Evolutionary conservation across 2,113 vertebrate genomes (phyloP).

Genomic region (Glaucomys volans): DNA sequence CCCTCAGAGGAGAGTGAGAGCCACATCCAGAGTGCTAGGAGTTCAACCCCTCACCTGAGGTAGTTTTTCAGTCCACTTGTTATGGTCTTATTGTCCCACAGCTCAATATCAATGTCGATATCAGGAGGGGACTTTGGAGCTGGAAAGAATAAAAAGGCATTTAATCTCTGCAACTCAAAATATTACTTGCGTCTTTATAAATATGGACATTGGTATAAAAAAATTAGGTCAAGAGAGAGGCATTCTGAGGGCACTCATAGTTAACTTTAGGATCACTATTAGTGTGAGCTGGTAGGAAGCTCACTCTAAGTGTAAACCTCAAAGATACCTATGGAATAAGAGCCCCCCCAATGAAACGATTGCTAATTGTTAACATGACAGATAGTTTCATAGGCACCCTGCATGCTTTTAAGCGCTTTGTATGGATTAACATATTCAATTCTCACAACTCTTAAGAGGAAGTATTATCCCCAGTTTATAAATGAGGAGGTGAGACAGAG

Average conservation of each 20-base stretch:
- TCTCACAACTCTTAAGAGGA: background rate
- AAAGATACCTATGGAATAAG: background rate
- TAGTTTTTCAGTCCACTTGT: constrained; percentile 99
- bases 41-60: constrained; percentile 92
- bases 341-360: background rate
- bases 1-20: too few relatives aligned
- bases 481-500: background rate
- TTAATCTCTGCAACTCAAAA: constrained; percentile 47
- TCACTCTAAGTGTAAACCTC: background rate
- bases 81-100: constrained; percentile 99
- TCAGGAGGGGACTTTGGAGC: constrained; percentile 95
- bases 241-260: background rate
- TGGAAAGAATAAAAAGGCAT: constrained; percentile 81
- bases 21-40: rapidly evolving
- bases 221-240: background rate
- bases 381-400: rapidly evolving
- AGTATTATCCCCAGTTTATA: background rate
- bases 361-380: background rate
- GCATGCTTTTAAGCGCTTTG: background rate
- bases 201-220: background rate
- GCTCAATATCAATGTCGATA: constrained; percentile 95
- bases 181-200: constrained; percentile 33
- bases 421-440: background rate
- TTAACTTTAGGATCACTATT: background rate
- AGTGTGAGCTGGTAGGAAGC: background rate